Percentiles rank a stretch among this genome's conserved stretches.
phyloP scores from a whole-genome alignment of 1,140 invertebrate genomes.

The Lysiphlebus fabarum region DNA sequence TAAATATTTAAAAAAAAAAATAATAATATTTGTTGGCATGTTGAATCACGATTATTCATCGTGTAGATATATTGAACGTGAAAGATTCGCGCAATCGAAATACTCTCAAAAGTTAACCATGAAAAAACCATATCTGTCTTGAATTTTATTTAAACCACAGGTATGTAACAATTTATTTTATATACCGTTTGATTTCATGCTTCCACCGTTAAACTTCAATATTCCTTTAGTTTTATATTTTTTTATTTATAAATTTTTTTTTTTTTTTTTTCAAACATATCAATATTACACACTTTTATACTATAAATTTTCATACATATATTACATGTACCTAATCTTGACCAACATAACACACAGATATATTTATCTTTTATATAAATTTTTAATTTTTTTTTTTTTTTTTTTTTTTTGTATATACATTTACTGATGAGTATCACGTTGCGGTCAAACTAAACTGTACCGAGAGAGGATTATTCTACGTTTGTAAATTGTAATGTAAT shows the following conservation, averaged over 20 bases:
- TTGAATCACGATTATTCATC: slow-evolving; percentile 9
- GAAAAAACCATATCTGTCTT: no score
- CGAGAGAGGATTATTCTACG: background rate
- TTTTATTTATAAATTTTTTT: no score
- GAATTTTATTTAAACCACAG: no score
- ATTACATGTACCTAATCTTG: background rate
- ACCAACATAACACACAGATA: background rate
- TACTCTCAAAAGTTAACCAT: background rate
- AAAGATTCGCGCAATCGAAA: slow-evolving; percentile 17
- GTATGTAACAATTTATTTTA: background rate
- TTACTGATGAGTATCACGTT: slow-evolving; percentile 20
- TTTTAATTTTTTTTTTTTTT: background rate
- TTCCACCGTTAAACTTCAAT: background rate
- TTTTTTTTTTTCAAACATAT: background rate
- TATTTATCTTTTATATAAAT: background rate
- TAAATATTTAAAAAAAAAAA: background rate
- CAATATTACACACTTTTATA: background rate
- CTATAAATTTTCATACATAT: no score
- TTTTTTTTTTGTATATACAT: background rate
- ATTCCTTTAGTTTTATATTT: background rate
- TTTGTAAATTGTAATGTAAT: slow-evolving; percentile 11
- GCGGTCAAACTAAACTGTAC: slow-evolving; percentile 19
- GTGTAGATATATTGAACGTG: background rate
- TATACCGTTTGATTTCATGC: slow-evolving; percentile 9
- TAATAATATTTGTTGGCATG: slow-evolving; percentile 10